These are phyloP conservation scores for Promerops cafer DNA, from an alignment of 2,113 vertebrate species.

Conservation along the genomic window DNA sequence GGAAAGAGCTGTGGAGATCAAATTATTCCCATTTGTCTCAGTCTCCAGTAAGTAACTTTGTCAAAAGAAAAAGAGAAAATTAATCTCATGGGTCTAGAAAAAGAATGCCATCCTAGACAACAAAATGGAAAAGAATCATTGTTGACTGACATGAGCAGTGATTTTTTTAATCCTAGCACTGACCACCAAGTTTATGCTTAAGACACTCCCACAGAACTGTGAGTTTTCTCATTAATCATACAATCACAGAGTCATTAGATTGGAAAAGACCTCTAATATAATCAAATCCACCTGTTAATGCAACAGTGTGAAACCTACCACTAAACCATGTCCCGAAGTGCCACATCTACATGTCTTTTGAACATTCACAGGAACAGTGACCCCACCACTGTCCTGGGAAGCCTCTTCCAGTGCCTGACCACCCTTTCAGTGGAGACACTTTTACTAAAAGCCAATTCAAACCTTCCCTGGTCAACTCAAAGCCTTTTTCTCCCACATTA, in stretches of 20 bases:
- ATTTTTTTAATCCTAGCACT: neutral
- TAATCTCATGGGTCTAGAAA: neutral
- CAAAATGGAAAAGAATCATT: fast-evolving
- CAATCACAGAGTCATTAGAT: neutral
- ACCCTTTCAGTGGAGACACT: neutral
- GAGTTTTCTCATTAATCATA: neutral
- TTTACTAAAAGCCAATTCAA: neutral
- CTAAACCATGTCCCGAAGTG: neutral
- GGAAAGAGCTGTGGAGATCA: neutral
- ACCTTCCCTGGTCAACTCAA: neutral
- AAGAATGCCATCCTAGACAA: fast-evolving
- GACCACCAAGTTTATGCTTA: neutral
- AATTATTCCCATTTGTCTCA: neutral
- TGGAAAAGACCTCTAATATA: neutral
- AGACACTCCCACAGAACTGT: fast-evolving
- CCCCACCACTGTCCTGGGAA: neutral
- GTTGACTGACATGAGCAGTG: neutral
- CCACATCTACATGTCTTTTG: neutral
- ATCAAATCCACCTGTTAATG: fast-evolving
- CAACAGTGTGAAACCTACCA: fast-evolving
- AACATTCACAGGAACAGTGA: neutral
- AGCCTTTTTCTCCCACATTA: neutral
- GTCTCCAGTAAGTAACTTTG: neutral
- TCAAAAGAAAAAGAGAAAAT: neutral
- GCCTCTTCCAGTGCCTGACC: neutral